Evolutionary conservation across 2,113 vertebrate genomes (phyloP).

Genomic region (Terrapene triunguis): DNA sequence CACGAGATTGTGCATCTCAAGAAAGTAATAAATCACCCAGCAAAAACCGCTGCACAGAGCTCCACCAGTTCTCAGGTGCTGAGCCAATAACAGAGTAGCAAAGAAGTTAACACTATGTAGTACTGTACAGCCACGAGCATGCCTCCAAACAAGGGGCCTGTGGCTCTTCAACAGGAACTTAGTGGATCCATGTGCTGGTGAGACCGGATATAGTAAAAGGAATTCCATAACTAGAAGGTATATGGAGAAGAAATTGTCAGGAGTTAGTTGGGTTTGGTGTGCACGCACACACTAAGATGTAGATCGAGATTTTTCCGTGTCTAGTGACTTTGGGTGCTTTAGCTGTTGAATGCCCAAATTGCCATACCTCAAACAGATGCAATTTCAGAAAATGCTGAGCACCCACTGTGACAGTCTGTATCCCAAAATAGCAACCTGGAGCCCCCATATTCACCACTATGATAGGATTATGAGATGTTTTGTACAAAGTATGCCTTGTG

Average conservation of each 20-base stretch:
- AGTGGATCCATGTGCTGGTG: neutral
- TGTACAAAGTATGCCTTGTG: no score
- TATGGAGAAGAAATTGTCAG: neutral
- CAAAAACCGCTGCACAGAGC: neutral
- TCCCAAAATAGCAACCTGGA: no score
- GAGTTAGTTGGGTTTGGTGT: neutral
- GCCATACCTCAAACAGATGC: neutral
- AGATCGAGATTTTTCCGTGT: neutral
- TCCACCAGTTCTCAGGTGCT: neutral
- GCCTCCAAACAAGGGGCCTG: neutral
- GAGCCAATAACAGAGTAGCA: neutral
- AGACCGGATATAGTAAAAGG: neutral
- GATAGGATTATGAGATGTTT: no score
- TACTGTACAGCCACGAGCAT: neutral
- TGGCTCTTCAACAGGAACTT: neutral
- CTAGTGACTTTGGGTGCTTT: neutral
- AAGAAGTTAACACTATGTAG: fast-evolving
- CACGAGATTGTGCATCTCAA: neutral
- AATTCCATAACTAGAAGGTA: neutral
- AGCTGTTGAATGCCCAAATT: neutral
- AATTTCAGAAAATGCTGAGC: neutral
- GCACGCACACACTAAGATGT: neutral
- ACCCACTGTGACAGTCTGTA: no score
- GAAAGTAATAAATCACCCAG: neutral
- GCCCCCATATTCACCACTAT: no score